Evolutionary conservation across 2,113 vertebrate genomes (phyloP).

Genomic region (Rhinolophus sinicus): DNA sequence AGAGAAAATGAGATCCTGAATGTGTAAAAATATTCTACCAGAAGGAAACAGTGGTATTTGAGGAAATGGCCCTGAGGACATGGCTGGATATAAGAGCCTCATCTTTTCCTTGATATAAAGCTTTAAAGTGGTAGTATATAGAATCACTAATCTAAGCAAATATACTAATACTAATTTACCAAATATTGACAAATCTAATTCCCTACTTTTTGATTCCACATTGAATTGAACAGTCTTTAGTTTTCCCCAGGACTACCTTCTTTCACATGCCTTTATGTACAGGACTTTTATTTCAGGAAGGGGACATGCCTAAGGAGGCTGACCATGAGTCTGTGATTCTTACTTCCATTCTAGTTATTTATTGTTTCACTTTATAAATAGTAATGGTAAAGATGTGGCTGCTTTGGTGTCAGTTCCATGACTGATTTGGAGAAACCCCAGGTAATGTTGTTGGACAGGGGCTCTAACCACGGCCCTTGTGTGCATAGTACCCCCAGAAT

Average conservation of each 20-base stretch:
- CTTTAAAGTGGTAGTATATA: not conserved
- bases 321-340: not conserved
- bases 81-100: not conserved
- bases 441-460: not conserved
- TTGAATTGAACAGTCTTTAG: not conserved
- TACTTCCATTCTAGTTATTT: not conserved
- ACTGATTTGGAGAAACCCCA: not conserved
- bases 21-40: not conserved
- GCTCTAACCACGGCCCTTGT: not conserved
- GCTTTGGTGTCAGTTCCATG: not conserved
- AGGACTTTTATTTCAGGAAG: slow-evolving; percentile 23
- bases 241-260: not conserved
- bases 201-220: not conserved
- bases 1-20: slow-evolving; percentile 6
- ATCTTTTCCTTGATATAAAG: slow-evolving; percentile 24
- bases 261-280: not conserved
- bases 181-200: not conserved
- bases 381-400: not conserved
- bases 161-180: not conserved
- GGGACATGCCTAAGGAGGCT: not conserved
- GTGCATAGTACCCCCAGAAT: not conserved
- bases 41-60: slow-evolving; percentile 18
- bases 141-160: slow-evolving; percentile 21
- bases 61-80: not conserved
- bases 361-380: slow-evolving; percentile 43